Evolutionary conservation across 1,140 invertebrate genomes (phyloP), one percentile per base, ranked within the genome.

Genomic region (Helicoverpa armigera): DNA sequence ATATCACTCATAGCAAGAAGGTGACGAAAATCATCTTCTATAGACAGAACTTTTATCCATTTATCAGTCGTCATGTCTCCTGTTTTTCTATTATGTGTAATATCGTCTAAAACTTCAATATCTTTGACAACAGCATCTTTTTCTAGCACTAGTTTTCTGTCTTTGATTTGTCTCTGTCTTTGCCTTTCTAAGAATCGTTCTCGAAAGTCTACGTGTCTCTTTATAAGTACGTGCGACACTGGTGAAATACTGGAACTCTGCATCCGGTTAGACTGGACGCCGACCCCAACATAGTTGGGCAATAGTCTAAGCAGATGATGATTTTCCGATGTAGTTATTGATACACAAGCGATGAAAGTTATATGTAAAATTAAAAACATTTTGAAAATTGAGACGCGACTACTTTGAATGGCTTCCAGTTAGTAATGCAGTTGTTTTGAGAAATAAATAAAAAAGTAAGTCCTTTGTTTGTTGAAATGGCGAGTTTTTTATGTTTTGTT

Each of bases 21-120:
- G n/a, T 85, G 73, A 74, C 80, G 81, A 50, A 89, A 90, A 50
- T 85, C 84, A n/a, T 70, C 78, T 80, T 91, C 90, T 11, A 90
- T 80, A 9, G 56, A 58, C 4, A 79, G 72, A 31, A 82, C 77
- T 69, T 82, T 76, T n/a, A 81, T 56, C 35, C 53, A 74, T 61
- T 80, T 58, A 63, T 60, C 29, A 3, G 9, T 60, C 2, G 16
- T 18, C 56, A 80, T 63, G 12, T 9, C 10, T 74, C 75, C 54
- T 7, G 61, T 79, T 54, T 85, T 74, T 51, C 82, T 75, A 12
- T 73, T 74, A 75, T 91, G 88, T 1, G 82, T 31, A 56, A 88
- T 88, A 10, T 83, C 84, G 23, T 89, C 82, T 31, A 85, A 75
- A 61, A 83, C 82, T 54, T 86, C 65, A 2, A 75, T 87, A 16